phyloP scores from a whole-genome alignment of 2,888 invertebrate species.

The Hedya salicella region DNA sequence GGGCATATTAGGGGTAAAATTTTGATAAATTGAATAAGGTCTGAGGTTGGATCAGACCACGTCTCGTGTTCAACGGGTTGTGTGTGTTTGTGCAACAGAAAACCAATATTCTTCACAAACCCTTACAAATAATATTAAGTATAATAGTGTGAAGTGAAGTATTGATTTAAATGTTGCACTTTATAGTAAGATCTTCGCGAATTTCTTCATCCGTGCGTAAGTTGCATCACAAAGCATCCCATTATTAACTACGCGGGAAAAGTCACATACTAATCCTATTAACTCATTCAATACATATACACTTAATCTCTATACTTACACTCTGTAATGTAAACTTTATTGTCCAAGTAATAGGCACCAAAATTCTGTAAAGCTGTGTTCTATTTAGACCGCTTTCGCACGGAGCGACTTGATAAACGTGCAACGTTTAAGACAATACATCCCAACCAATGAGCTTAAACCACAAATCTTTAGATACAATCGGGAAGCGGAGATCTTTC shows the following conservation, averaged over 20 bases:
- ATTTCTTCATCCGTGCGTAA: conserved; percentile 22
- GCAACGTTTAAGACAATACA: conserved; percentile 31
- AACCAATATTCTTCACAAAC: too few relatives aligned
- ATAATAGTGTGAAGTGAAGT: too few relatives aligned
- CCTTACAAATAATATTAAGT: too few relatives aligned
- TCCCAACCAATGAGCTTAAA: background rate
- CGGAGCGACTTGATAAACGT: background rate
- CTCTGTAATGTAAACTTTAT: background rate
- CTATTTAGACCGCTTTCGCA: background rate
- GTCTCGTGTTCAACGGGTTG: too few relatives aligned
- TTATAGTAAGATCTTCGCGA: conserved; percentile 1
- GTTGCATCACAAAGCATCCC: conserved; percentile 1
- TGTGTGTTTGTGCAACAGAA: too few relatives aligned
- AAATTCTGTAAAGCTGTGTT: background rate
- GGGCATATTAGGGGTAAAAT: too few relatives aligned
- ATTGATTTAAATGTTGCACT: too few relatives aligned
- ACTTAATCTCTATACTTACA: background rate
- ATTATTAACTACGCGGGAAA: conserved; percentile 29
- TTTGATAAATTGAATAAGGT: too few relatives aligned
- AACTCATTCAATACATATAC: background rate
- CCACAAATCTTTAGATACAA: background rate
- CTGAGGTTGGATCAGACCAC: too few relatives aligned
- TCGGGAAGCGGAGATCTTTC: background rate
- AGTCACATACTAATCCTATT: conserved; percentile 32
- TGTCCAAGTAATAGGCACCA: background rate